phyloP scores from a whole-genome alignment of 2,113 vertebrate genomes.

The Myiozetetes cayanensis region DNA sequence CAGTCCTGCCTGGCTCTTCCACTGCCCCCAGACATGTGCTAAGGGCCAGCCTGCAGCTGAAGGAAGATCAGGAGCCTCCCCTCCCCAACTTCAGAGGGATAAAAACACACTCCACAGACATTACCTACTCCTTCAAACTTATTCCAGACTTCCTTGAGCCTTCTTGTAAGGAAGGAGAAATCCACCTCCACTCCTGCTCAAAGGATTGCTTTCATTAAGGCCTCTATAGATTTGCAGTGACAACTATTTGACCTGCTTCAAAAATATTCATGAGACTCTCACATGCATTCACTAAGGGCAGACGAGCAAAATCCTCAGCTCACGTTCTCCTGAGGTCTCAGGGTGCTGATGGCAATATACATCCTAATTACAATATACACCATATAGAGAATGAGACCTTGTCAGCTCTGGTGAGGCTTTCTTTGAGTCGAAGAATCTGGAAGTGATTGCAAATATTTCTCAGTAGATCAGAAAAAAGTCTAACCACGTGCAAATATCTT shows the following conservation, averaged over 20 bases:
- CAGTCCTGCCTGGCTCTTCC: not conserved
- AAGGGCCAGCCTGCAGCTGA: not conserved
- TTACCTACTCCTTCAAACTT: not conserved
- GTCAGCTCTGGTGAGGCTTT: not conserved
- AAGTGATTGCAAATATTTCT: conserved; percentile 19
- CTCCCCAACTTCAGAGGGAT: not conserved
- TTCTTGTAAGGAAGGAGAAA: conserved; percentile 20
- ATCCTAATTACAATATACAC: not conserved
- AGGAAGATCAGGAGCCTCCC: not conserved
- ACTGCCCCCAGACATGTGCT: not conserved
- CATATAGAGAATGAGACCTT: not conserved
- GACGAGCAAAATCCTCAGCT: conserved; percentile 22
- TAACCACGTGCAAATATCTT: not conserved
- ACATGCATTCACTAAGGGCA: not conserved
- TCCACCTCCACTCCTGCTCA: not conserved
- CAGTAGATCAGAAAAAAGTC: not conserved
- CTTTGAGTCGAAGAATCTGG: not conserved
- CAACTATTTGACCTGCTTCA: conserved; percentile 48
- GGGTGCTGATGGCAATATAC: conserved; percentile 25
- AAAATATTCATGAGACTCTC: conserved; percentile 42
- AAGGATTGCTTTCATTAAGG: conserved; percentile 38
- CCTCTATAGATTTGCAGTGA: not conserved
- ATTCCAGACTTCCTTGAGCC: not conserved
- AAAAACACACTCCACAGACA: not conserved
- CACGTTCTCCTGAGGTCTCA: not conserved